These are phyloP conservation scores for Monomorium pharaonis DNA, from an alignment of 1,140 invertebrate species.

Conservation along the genomic window DNA sequence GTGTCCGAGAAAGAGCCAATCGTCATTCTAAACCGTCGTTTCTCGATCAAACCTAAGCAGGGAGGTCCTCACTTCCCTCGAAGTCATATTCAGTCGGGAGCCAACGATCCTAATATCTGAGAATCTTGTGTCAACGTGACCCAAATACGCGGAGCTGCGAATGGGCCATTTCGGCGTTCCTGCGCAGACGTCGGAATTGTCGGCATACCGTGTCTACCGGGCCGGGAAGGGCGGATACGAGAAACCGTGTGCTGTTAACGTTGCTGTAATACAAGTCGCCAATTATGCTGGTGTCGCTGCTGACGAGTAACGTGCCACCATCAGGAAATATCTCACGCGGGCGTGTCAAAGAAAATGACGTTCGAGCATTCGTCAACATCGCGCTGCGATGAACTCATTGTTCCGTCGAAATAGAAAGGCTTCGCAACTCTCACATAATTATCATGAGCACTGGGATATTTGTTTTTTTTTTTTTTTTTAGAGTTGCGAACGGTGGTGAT, in stretches of 20 bases:
- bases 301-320: not conserved
- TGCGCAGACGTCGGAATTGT: slow-evolving; percentile 44
- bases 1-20: not conserved
- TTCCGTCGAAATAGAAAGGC: not conserved
- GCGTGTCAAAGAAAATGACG: slow-evolving; percentile 9
- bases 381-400: not conserved
- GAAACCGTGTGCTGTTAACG: slow-evolving; percentile 1
- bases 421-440: not conserved
- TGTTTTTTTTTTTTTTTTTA: too few species aligned
- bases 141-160: slow-evolving; percentile 39
- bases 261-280: slow-evolving; percentile 36
- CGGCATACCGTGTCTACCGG: slow-evolving; percentile 38
- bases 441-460: not conserved
- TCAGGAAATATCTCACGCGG: slow-evolving; percentile 29
- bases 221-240: not conserved
- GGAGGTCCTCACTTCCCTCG: not conserved
- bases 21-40: not conserved
- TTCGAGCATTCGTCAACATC: slow-evolving; percentile 6
- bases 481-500: not conserved
- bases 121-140: slow-evolving; percentile 50
- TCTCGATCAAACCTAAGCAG: not conserved
- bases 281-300: slow-evolving; percentile 39
- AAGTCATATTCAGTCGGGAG: not conserved
- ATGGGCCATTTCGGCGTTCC: slow-evolving; percentile 19
- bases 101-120: slow-evolving; percentile 45